Evolutionary conservation across 1,140 invertebrate species (phyloP), one percentile per base, ranked within the genome.

Genomic region (Drosophila bocqueti): DNA sequence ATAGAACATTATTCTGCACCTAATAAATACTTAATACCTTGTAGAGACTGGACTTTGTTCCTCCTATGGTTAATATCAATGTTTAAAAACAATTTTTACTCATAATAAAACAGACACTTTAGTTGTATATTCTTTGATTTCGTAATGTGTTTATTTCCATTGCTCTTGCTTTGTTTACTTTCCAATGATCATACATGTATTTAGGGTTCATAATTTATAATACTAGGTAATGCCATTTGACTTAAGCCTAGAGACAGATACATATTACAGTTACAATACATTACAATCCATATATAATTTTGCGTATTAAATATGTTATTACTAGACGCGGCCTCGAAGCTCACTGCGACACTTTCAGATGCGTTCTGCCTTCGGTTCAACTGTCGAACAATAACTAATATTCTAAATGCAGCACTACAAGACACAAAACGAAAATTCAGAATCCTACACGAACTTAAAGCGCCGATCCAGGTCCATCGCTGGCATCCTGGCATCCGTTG

Each of bases 171-270:
- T 76, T 38, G 31, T 73, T 76, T 61, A 68, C 43, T 40, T 80
- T 89, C 42, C 42, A 63, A 83, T 83, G 63, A 38, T 83, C 63
- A 50, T 76, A 83, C 69, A 74, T 73, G 36, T 73, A 67, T 68
- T 75, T 73, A 68, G 67, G 69, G 68, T 77, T 87, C 64, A 74
- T 81, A 79, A 79, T 72, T 79, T 87, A 87, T 87, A 87, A 87
- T 87, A 87, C 84, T 87, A 87, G 66, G 73, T 89, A 83, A 81
- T 87, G 77, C 84, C 77, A 84, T 66, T 79, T 43, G 77, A 74
- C 84, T 89, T 87, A 87, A 50, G 60, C 54, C 81, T 89, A 89
- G 21, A 72, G 60, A 79, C 67, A 79, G 59, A 72, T 72, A 79
- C 52, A 72, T 72, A 54, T 64, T 79, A 79, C 76, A 77, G 63